phyloP scores from a whole-genome alignment of 2,888 invertebrate genomes.

The Deilephila porcellus region DNA sequence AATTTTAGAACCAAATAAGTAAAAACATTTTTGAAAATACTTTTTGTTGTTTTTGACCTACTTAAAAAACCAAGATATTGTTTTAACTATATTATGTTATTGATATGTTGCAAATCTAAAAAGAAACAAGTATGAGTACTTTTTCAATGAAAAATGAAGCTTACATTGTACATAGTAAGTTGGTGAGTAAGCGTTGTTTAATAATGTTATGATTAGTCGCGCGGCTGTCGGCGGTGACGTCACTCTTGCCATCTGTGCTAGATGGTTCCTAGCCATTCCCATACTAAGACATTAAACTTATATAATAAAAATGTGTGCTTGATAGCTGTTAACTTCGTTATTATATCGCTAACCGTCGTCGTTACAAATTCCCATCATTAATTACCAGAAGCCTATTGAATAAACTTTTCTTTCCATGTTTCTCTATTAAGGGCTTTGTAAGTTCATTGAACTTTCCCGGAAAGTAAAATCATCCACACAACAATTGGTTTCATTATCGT shows the following conservation, averaged over 20 bases:
- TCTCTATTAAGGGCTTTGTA: background rate
- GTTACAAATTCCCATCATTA: too few species aligned
- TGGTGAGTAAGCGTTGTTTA: background rate
- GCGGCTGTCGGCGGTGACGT: conserved; percentile 11
- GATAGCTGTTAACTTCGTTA: too few species aligned
- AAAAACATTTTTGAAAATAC: background rate
- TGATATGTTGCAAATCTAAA: too few species aligned
- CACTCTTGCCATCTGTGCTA: conserved; percentile 7
- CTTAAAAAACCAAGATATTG: too few species aligned
- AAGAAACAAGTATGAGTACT: background rate
- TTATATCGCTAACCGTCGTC: too few species aligned
- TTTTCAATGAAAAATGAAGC: background rate
- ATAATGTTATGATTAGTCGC: background rate
- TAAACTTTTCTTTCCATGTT: too few species aligned
- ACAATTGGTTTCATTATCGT: background rate
- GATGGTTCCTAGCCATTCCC: conserved; percentile 11
- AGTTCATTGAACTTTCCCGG: background rate
- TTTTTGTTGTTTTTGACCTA: too few species aligned
- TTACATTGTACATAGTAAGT: background rate
- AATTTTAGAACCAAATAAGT: background rate
- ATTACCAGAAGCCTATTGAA: too few species aligned
- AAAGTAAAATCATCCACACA: background rate
- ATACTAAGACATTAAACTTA: conserved; percentile 2
- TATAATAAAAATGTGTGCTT: too few species aligned
- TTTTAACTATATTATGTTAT: too few species aligned